Evolutionary conservation across 2,797 vertebrate species (phyloP), one percentile per base, ranked within the genome.

Genomic region (Cyclura pinguis): DNA sequence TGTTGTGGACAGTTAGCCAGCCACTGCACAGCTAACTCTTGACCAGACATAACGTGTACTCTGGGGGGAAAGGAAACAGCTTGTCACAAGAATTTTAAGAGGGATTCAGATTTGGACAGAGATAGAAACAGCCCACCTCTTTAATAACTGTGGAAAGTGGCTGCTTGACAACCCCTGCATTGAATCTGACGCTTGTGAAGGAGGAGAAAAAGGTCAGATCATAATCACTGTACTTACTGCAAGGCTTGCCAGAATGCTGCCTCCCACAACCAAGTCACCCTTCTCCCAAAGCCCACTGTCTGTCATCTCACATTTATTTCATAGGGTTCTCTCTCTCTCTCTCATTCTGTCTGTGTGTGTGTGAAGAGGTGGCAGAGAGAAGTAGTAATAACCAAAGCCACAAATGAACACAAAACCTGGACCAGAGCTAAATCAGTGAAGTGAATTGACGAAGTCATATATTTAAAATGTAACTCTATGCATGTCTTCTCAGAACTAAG

Each of bases 181-280:
- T 77, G 72, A 50, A 50, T 78, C 82, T 87, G 47, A 57, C 57
- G 47, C 81, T 77, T 67, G 73, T 29, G 86, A 55, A 84, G 3
- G 18, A 91, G 57, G 59, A 84, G 85, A 55, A 87, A 91, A 87
- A 77, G 85, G 73, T 91, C 85, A 84, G 42, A 74, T 81, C 57
- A 87, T 47, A 83, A 87, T 38, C 80, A 83, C 14, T 24, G 14
- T 83, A 77, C 3, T 62, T 87, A 86, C 38, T 47, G 32, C 78
- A 86, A 82, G 73, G 57, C 10, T 83, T 42, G 57, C 24, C 24
- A 76, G 42, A 74, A 76, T 27, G 85, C 18, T 77, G 73, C 50
- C 80, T 83, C 57, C 69, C 69, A 82, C 42, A 76, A 35, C 18
- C n/a, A 47, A 29, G 29, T 82, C 69, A 83, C 42, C 55, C 67